phyloP scores from a whole-genome alignment of 2,888 invertebrate genomes.

The Nomada goodeniana region DNA sequence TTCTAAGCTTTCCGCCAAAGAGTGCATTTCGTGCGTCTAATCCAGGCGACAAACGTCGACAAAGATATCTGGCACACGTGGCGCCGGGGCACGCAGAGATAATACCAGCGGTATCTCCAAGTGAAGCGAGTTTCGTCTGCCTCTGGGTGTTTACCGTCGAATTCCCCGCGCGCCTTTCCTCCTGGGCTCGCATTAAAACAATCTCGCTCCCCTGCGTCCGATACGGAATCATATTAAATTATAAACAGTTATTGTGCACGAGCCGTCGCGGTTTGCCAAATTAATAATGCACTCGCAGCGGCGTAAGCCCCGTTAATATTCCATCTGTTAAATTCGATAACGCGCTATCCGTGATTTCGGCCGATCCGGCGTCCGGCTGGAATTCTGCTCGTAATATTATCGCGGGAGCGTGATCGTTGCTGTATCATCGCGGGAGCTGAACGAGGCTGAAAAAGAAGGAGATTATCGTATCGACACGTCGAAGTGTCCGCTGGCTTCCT shows the following conservation, averaged over 20 bases:
- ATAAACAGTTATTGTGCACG: slow-evolving; percentile 64
- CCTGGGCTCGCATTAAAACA: slow-evolving; percentile 46
- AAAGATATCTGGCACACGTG: too few species aligned
- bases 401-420: too few species aligned
- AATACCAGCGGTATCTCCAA: slow-evolving; percentile 45
- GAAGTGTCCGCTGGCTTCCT: neutral
- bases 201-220: slow-evolving; percentile 39
- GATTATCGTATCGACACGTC: neutral
- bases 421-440: too few species aligned
- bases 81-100: neutral
- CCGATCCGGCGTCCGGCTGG: neutral
- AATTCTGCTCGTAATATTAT: neutral
- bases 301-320: slow-evolving; percentile 57
- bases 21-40: too few species aligned
- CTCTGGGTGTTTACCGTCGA: slow-evolving; percentile 23
- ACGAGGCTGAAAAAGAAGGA: too few species aligned
- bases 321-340: slow-evolving; percentile 53
- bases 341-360: slow-evolving; percentile 15
- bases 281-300: slow-evolving; percentile 54
- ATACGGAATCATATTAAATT: slow-evolving; percentile 53
- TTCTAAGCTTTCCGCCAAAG: too few species aligned
- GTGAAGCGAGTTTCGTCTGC: slow-evolving; percentile 45
- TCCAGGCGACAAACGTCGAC: too few species aligned
- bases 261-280: slow-evolving; percentile 31
- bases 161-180: slow-evolving; percentile 40